Evolutionary conservation across 2,888 invertebrate species (phyloP), one percentile per base, ranked within the genome.

Genomic region (Hirtodrosophila confusa): DNA sequence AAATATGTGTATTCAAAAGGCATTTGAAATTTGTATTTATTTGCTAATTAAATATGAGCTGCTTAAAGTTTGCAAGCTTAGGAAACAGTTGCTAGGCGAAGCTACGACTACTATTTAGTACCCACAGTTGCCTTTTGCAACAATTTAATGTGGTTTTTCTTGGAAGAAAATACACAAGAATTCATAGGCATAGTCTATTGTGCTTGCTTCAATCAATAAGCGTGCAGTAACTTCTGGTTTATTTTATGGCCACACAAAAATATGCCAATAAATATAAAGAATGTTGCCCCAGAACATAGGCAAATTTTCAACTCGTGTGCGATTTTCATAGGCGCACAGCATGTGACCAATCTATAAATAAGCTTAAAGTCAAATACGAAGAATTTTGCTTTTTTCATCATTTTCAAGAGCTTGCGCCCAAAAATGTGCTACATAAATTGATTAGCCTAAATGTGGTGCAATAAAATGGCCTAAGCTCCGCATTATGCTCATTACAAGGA

Each of bases 401-500:
- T 53, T 61, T 49, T n/a, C 8, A 27, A 27, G 27, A 17, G 17
- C 17, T 1, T 17, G 54, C 27, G 1, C 10, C 7, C 31, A 11
- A 27, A 50, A 49, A 44, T 47, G 36, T 48, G 71, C 33, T 39
- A 50, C 77, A 69, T 78, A 78, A 78, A 78, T 77, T 80, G 78
- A 78, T 78, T 71, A 75, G 56, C 23, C 57, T 43, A 44, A 69
- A 75, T 57, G 57, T 57, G 44, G 35, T 7, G 48, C 72, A 76
- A 69, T 72, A 69, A 72, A 69, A 69, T 69, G 47, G 44, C 50
- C 65, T 74, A 70, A 74, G 72, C 64, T 65, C 40, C 35, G 62
- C 69, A 67, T 83, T 75, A 86, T 60, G 60, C 60, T 63, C 84
- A 76, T 79, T 75, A 69, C 61, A 62, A 47, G 58, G 39, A 40